Base-by-base conservation (phyloP, 1,140 invertebrate species). In the Cherax quadricarinatus region DNA sequence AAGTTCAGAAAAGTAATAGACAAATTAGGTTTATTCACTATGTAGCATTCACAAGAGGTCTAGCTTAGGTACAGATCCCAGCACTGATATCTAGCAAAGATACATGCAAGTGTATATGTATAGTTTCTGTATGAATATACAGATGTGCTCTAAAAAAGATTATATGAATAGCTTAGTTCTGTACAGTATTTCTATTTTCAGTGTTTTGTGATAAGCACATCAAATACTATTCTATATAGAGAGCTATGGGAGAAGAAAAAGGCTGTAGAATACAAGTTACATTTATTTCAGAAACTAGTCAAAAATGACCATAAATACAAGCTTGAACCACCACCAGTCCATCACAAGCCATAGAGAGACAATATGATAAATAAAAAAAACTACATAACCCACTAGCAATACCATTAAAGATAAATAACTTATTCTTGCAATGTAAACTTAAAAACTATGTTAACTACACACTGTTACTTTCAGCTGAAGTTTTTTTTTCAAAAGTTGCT, bases 271-370 rank as follows among this genome's bases (percentile, higher is more conserved):
- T 75, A 75, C 70, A 75, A 30, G 70, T 75, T 75, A 75, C n/a
- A 75, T 75, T 75, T 75, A 75, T 75, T 75, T 75, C 21, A 75
- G 70, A n/a, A 75, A 24, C 24, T 75, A 21, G 70, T 75, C 70
- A 75, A n/a, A 75, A 75, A 24, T 30, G 70, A 75, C n/a, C 70
- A 75, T 30, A 75, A 30, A 75, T 75, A 75, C n/a, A 75, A 75
- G 70, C 70, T 21, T 75, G 6, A 75, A 30, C 70, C 70, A 30
- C 70, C 70, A 75, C 70, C 70, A 30, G 21, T 30, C 24, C 24
- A 30, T 75, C n/a, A 75, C 70, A 75, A 30, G 70, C n/a, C 70
- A 75, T 10, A 75, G 70, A 75, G n/a, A 75, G 70, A n/a, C 70
- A 75, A 75, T 75, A 10, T 30, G 70, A 24, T 75, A 10, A 6